Conservation (phyloP, 2,113 vertebrate species). For the Diadophis punctatus region DNA sequence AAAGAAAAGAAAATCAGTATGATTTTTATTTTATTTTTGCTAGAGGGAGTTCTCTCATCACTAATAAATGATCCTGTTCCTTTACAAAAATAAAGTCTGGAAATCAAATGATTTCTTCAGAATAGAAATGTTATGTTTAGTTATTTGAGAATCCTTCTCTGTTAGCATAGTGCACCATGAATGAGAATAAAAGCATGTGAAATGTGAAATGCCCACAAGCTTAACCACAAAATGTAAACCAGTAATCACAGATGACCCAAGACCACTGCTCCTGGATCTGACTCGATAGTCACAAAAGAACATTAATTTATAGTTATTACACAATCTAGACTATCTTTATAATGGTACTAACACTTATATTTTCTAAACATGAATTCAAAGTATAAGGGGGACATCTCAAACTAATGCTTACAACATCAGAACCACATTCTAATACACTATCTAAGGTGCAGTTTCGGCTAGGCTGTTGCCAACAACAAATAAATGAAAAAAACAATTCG, state of each 20-base stretch:
- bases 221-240: background rate
- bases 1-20: background rate
- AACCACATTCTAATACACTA: background rate
- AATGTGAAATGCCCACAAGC: conserved; percentile 6
- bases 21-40: background rate
- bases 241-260: conserved; percentile 7
- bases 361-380: background rate
- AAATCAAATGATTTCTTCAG: conserved; percentile 49
- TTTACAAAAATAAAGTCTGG: conserved; percentile 58
- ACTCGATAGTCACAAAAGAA: background rate
- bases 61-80: conserved; percentile 56
- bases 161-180: conserved; percentile 46
- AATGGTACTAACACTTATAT: background rate
- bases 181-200: conserved; percentile 23
- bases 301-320: background rate
- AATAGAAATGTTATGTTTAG: conserved; percentile 37
- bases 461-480: background rate
- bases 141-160: conserved; percentile 37
- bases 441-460: background rate
- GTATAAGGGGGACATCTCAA: background rate
- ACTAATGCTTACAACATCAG: background rate
- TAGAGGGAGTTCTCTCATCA: background rate
- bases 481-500: background rate
- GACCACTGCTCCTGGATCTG: conserved; percentile 17
- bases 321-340: background rate